Evolutionary conservation across 2,888 invertebrate genomes (phyloP), one percentile per base, ranked within the genome.

Genomic region (Timandra comae): DNA sequence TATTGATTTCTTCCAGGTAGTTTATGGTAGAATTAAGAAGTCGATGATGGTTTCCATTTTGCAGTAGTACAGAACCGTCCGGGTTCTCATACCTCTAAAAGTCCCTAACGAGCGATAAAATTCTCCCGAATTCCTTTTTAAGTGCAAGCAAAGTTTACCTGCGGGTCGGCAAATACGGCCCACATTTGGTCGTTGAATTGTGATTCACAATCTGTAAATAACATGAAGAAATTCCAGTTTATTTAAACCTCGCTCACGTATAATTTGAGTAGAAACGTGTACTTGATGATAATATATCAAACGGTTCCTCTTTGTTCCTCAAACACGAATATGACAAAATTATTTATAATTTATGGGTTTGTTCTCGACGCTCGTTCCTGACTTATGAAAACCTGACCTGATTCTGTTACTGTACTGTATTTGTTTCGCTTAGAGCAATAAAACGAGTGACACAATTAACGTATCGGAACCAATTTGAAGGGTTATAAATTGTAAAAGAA

Each of bases 101-200:
- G 76, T 74, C 75, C 69, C 81, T 81, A 81, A 82, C 78, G 79
- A 80, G 75, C 78, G 71, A 79, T 80, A 80, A 80, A 81, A 81
- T 64, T 73, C 61, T 54, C 52, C 63, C 56, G 62, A 71, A 76
- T 74, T 80, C 69, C 72, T 78, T 78, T 81, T 78, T 77, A 79
- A 79, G 75, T 75, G 74, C 68, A 71, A 58, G 57, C 64, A 52
- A 68, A 77, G 74, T 80, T 77, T 74, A 79, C 81, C 79, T 80
- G 80, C 77, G 79, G 81, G 80, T 73, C 52, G 65, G 80, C 72
- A 81, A 80, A 81, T 75, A 80, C 63, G 63, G 63, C 70, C 74
- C 77, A 80, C 76, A 75, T 79, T 81, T 69, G 76, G 71, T 64
- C 63, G 56, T 57, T 49, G 67, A 66, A 70, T 77, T 73, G 75